Percentiles rank a stretch among this genome's conserved stretches.
phyloP scores from a whole-genome alignment of 2,888 invertebrate genomes.

The Agrilus mali region DNA sequence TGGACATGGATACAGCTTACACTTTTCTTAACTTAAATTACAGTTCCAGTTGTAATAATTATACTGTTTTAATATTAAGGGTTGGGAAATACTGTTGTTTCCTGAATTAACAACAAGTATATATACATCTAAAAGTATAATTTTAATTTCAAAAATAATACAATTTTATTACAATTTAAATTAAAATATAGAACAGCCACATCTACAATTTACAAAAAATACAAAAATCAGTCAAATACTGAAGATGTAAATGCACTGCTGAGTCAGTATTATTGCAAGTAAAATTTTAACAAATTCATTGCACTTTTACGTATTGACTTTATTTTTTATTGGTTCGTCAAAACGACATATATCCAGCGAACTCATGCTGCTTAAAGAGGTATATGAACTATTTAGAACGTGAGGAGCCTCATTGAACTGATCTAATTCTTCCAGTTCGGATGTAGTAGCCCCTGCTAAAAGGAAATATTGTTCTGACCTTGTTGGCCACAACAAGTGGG shows the following conservation, averaged over 20 bases:
- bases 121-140: background rate
- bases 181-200: slow-evolving; percentile 1
- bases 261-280: background rate
- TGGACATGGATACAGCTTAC: no score
- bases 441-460: slow-evolving; percentile 57
- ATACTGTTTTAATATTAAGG: no score
- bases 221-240: slow-evolving; percentile 3
- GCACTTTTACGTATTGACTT: slow-evolving; percentile 14
- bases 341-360: slow-evolving; percentile 27
- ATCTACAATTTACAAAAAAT: slow-evolving; percentile 6
- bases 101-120: background rate
- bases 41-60: no score
- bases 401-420: slow-evolving; percentile 88
- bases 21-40: no score
- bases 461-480: slow-evolving; percentile 85
- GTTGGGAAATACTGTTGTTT: no score
- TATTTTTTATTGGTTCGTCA: slow-evolving; percentile 24
- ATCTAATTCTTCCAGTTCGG: slow-evolving; percentile 71
- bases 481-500: slow-evolving; percentile 92
- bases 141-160: slow-evolving; percentile 1
- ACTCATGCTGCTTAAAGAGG: slow-evolving; percentile 28
- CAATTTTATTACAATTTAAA: slow-evolving; percentile 3
- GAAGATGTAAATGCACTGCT: background rate
- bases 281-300: background rate
- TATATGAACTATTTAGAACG: slow-evolving; percentile 49